Conservation (phyloP, 2,797 vertebrate species). For the Tapera naevia region DNA sequence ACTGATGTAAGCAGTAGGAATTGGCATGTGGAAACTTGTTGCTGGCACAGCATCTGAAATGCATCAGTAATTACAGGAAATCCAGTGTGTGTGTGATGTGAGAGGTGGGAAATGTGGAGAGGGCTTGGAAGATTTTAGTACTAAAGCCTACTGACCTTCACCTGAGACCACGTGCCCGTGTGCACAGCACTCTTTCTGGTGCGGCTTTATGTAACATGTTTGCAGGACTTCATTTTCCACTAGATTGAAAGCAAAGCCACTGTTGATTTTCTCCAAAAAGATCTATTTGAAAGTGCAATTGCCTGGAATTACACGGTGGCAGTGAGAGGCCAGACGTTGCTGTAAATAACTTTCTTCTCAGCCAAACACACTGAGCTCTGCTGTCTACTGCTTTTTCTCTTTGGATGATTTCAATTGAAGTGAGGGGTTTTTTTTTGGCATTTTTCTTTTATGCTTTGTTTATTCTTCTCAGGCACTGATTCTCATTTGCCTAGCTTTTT, state of each 20-base stretch:
- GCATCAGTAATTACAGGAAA: background rate
- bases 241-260: conserved; percentile 75
- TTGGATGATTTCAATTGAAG: background rate
- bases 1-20: background rate
- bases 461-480: background rate
- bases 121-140: background rate
- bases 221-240: conserved; percentile 77
- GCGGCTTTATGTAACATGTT: conserved; percentile 63
- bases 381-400: background rate
- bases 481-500: background rate
- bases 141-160: background rate
- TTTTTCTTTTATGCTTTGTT: background rate
- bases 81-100: background rate
- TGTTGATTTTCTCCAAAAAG: conserved; percentile 74
- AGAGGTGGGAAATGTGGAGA: background rate
- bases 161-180: background rate
- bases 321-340: conserved; percentile 69
- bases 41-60: background rate
- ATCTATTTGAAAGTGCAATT: conserved; percentile 79
- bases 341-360: conserved; percentile 76
- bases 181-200: background rate
- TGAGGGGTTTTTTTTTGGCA: background rate
- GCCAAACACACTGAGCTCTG: background rate
- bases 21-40: background rate
- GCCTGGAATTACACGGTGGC: conserved; percentile 79